Evolutionary conservation across 2,888 invertebrate species (phyloP).

Genomic region (Mythimna impura): DNA sequence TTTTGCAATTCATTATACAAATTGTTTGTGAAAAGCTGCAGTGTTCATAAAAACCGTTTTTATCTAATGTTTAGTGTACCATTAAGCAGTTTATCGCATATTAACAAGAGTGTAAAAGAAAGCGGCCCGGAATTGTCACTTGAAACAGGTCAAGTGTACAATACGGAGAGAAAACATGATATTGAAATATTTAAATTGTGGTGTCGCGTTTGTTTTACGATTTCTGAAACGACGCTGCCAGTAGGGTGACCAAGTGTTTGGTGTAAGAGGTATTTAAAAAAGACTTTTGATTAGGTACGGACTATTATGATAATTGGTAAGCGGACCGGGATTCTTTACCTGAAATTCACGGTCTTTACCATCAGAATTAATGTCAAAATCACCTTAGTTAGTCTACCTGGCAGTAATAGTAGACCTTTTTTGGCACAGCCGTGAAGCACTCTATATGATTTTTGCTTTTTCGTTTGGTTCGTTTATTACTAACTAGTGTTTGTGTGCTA

Average conservation of each 20-base stretch:
- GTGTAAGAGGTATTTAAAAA: background rate
- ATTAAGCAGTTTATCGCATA: constrained; percentile 55
- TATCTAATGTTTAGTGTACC: constrained; percentile 43
- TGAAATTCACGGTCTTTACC: background rate
- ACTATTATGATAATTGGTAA: background rate
- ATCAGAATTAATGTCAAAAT: no score
- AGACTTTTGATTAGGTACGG: background rate
- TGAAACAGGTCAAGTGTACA: constrained; percentile 52
- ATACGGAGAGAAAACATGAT: constrained; percentile 50
- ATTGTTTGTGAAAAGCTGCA: constrained; percentile 49
- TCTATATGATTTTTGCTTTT: no score
- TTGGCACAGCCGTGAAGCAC: no score
- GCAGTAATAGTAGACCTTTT: no score
- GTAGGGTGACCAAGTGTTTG: constrained; percentile 34
- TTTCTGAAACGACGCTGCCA: constrained; percentile 48
- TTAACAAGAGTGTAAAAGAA: constrained; percentile 49
- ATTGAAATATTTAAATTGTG: constrained; percentile 60
- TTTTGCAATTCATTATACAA: constrained; percentile 54
- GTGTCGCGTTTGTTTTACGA: constrained; percentile 62
- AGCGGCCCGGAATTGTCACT: constrained; percentile 39
- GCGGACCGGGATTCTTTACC: no score
- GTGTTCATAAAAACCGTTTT: constrained; percentile 52
- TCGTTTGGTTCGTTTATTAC: no score
- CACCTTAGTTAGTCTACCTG: no score
- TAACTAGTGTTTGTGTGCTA: no score